Conservation (phyloP, 2,888 invertebrate genomes). For the Axea sp. region DNA sequence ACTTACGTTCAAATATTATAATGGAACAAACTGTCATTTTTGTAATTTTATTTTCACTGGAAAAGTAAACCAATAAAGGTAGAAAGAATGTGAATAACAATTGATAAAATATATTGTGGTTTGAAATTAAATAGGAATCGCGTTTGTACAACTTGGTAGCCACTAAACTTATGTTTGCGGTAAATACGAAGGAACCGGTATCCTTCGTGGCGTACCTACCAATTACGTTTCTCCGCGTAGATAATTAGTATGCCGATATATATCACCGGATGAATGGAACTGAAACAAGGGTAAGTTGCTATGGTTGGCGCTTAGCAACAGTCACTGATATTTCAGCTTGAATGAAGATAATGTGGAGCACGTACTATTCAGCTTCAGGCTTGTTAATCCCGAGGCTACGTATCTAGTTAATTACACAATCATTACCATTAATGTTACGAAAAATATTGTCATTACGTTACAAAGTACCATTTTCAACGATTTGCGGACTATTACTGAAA, state of each 20-base stretch:
- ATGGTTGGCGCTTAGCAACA: conserved; percentile 58
- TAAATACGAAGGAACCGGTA: conserved; percentile 46
- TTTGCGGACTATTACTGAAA: conserved; percentile 1
- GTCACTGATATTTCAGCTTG: conserved; percentile 57
- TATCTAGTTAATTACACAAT: conserved; percentile 46
- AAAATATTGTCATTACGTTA: conserved; percentile 26
- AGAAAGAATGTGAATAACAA: neutral
- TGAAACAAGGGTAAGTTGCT: conserved; percentile 59
- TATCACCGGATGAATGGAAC: conserved; percentile 60
- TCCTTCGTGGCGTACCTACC: conserved; percentile 50
- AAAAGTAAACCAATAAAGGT: too few relatives aligned
- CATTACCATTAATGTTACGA: conserved; percentile 33
- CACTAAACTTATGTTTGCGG: conserved; percentile 47
- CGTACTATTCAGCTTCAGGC: conserved; percentile 31
- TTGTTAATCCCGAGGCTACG: conserved; percentile 33
- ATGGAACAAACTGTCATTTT: too few relatives aligned
- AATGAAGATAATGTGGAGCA: conserved; percentile 51
- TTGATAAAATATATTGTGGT: conserved; percentile 7
- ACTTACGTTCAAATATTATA: too few relatives aligned
- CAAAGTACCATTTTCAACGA: conserved; percentile 5
- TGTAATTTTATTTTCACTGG: too few relatives aligned
- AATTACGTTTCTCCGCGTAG: conserved; percentile 56
- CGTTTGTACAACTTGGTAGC: conserved; percentile 23
- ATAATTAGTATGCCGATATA: conserved; percentile 63
- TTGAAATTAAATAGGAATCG: conserved; percentile 26